Percentiles rank a stretch among this genome's conserved stretches.
Evolutionary conservation across 2,888 invertebrate genomes (phyloP).

Genomic region (Drosophila multiciliata): DNA sequence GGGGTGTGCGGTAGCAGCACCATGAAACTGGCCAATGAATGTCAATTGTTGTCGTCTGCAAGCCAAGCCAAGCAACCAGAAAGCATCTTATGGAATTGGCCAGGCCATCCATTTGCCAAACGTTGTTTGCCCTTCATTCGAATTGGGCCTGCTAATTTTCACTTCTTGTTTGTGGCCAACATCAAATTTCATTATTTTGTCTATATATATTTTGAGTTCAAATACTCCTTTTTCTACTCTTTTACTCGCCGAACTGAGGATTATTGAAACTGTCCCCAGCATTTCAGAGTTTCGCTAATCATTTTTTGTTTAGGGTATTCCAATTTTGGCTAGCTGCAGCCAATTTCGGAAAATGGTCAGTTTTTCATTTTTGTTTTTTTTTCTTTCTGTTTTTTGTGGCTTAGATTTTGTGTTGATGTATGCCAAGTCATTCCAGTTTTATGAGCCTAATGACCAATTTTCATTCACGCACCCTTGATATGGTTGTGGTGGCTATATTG

Average conservation of each 20-base stretch:
- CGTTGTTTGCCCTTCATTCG: conserved; percentile 1
- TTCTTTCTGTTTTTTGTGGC: conserved; percentile 3
- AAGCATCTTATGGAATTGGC: conserved; percentile 38
- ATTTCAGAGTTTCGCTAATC: not conserved
- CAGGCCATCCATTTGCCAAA: conserved; percentile 15
- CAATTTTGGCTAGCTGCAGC: not conserved
- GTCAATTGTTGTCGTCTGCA: conserved; percentile 68
- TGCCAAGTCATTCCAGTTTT: conserved; percentile 66
- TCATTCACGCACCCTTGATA: conserved; percentile 46
- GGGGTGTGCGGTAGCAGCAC: not conserved
- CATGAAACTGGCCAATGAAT: conserved; percentile 79
- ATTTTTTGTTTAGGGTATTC: conserved; percentile 17
- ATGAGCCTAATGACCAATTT: conserved; percentile 71
- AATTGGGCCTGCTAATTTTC: not conserved
- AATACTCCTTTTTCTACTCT: not conserved
- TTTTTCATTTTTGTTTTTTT: conserved; percentile 14
- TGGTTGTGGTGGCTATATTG: not conserved
- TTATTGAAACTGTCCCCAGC: not conserved
- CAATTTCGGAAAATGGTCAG: conserved; percentile 1
- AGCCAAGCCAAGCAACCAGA: conserved; percentile 16
- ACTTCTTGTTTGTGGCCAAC: not conserved
- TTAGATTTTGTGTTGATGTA: conserved; percentile 23
- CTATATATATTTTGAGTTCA: not conserved
- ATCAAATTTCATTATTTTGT: not conserved
- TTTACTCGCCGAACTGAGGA: not conserved